Evolutionary conservation across 1,140 invertebrate species (phyloP).

Genomic region (Orius insidiosus): DNA sequence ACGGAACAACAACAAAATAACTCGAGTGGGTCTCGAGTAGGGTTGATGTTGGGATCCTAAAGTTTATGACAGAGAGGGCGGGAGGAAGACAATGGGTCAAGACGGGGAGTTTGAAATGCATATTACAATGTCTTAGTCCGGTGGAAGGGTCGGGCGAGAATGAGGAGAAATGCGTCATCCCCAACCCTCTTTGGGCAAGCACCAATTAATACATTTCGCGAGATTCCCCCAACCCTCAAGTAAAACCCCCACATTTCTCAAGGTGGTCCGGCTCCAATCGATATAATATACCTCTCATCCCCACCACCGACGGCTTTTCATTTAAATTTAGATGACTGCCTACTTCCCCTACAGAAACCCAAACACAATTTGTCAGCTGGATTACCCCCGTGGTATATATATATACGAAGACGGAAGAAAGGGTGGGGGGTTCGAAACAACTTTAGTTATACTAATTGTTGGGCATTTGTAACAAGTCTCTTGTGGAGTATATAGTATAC

Average conservation of each 20-base stretch:
- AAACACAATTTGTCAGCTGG: too few relatives aligned
- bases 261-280: constrained; percentile 21
- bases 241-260: constrained; percentile 11
- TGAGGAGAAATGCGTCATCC: constrained; percentile 15
- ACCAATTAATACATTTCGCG: constrained; percentile 22
- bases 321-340: constrained; percentile 10
- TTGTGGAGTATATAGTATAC: too few relatives aligned
- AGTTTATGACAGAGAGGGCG: background rate
- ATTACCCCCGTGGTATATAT: background rate
- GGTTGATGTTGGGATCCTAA: too few relatives aligned
- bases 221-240: constrained; percentile 16
- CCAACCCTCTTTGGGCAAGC: constrained; percentile 13
- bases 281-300: constrained; percentile 17
- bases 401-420: constrained; percentile 5
- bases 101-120: constrained; percentile 12
- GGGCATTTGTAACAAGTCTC: too few relatives aligned
- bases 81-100: constrained; percentile 2
- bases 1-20: constrained; percentile 7
- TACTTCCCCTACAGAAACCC: background rate
- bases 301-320: background rate
- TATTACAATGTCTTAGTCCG: constrained; percentile 18
- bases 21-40: background rate
- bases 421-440: background rate
- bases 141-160: constrained; percentile 2
- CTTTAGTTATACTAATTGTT: too few relatives aligned